These are phyloP conservation scores for Drosophila percnosoma DNA, from an alignment of 2,888 invertebrate genomes.

Conservation along the genomic window DNA sequence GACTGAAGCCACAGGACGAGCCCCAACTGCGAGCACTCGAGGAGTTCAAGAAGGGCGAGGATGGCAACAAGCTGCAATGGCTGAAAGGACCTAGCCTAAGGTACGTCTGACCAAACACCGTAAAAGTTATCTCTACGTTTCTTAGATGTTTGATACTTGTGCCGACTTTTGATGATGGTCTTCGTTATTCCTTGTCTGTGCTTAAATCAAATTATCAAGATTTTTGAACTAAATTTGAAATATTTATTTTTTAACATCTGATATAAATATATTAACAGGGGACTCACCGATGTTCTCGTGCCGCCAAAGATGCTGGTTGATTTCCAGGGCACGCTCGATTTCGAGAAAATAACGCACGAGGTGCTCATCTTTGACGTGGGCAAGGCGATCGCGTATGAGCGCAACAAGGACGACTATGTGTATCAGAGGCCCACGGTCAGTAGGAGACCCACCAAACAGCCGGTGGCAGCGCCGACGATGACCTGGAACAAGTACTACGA, in stretches of 20 bases:
- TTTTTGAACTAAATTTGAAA: neutral
- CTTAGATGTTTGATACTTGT: too few species aligned
- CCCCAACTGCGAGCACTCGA: slow-evolving; percentile 85
- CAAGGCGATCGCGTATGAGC: slow-evolving; percentile 89
- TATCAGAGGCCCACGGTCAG: slow-evolving; percentile 51
- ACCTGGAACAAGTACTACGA: slow-evolving; percentile 91
- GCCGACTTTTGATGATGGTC: neutral
- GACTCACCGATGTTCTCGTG: slow-evolving; percentile 90
- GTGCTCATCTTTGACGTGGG: slow-evolving; percentile 90
- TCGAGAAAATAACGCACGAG: slow-evolving; percentile 88
- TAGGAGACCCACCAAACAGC: slow-evolving; percentile 46
- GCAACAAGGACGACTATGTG: slow-evolving; percentile 86
- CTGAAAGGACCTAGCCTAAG: slow-evolving; percentile 86
- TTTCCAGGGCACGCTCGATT: slow-evolving; percentile 86
- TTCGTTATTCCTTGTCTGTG: neutral
- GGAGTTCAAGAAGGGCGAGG: slow-evolving; percentile 84
- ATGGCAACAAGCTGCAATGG: slow-evolving; percentile 87
- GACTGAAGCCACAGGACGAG: slow-evolving; percentile 85
- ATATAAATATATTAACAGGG: slow-evolving; percentile 60
- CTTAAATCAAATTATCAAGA: neutral
- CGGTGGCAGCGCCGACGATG: slow-evolving; percentile 83
- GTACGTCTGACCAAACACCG: slow-evolving; percentile 48
- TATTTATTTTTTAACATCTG: neutral
- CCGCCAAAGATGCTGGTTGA: slow-evolving; percentile 87
- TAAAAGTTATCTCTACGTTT: too few species aligned